A percentile compares a stretch with the other conserved stretches of the same genome.
These are phyloP conservation scores for Galagoides demidoff DNA, from an alignment of 2,797 vertebrate genomes.

Conservation along the genomic window DNA sequence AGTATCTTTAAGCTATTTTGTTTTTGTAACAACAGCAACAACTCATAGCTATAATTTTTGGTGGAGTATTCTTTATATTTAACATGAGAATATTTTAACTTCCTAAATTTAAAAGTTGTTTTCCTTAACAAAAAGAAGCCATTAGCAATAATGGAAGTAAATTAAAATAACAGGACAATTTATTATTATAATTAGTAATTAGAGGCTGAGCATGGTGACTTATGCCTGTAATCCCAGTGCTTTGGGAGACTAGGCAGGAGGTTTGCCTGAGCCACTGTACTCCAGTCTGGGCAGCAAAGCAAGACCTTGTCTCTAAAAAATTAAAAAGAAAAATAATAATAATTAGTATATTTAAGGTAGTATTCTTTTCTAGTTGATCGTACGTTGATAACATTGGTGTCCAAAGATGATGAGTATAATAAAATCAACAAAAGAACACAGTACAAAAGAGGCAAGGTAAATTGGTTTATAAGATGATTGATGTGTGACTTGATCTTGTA, in stretches of 20 bases:
- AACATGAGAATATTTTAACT: constrained; percentile 31
- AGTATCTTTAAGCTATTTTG: constrained; percentile 34
- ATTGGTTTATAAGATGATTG: neutral
- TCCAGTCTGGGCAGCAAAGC: neutral
- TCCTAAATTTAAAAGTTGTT: constrained; percentile 31
- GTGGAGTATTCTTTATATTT: constrained; percentile 7
- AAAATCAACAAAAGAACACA: neutral
- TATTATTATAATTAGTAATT: constrained; percentile 36
- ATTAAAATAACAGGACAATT: constrained; percentile 15
- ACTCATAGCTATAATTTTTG: neutral
- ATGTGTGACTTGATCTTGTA: neutral
- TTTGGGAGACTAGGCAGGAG: neutral
- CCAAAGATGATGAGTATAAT: neutral
- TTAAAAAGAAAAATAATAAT: neutral
- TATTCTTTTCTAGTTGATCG: neutral
- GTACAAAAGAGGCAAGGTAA: neutral
- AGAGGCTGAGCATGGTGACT: neutral
- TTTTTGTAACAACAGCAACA: constrained; percentile 7
- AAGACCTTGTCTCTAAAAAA: neutral
- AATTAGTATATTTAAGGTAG: neutral
- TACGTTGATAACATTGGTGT: neutral
- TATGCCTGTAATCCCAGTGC: neutral
- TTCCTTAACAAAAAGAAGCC: constrained; percentile 35
- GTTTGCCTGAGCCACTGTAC: neutral
- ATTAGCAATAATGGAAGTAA: neutral